A percentile compares a stretch with the other conserved stretches of the same genome.
These are phyloP conservation scores for Drosophila ohnishii DNA, from an alignment of 1,140 invertebrate species.

Conservation along the genomic window DNA sequence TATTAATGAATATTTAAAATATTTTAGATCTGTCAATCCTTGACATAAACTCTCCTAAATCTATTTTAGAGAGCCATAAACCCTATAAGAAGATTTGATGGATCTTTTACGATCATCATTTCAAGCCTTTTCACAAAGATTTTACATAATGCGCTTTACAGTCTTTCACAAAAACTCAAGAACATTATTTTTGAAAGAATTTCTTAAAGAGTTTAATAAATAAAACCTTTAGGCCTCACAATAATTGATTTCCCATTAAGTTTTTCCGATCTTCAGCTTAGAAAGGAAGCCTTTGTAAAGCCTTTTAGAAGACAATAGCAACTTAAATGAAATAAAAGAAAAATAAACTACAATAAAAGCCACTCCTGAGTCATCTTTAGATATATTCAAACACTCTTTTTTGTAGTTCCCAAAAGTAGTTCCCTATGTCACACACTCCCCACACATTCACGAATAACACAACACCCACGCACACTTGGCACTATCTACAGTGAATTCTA, in stretches of 20 bases:
- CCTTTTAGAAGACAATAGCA: neutral
- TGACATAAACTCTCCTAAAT: neutral
- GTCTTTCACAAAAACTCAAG: neutral
- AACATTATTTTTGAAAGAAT: neutral
- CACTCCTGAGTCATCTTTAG: neutral
- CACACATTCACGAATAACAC: slow-evolving; percentile 18
- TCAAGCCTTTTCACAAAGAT: neutral
- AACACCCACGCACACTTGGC: slow-evolving; percentile 36
- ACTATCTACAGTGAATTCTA: slow-evolving; percentile 41
- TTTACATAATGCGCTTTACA: neutral
- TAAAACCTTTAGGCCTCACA: neutral
- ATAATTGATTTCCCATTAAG: neutral
- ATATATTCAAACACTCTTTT: neutral
- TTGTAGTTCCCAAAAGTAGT: slow-evolving; percentile 13
- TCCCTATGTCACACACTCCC: slow-evolving; percentile 40
- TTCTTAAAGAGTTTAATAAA: neutral
- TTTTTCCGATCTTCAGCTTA: neutral
- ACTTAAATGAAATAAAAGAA: neutral
- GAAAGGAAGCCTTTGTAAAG: neutral
- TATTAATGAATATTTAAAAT: no score
- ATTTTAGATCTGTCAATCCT: no score
- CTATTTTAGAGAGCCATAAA: neutral
- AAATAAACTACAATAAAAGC: slow-evolving; percentile 2
- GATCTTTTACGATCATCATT: neutral
- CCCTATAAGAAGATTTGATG: neutral